A percentile compares a stretch with the other conserved stretches of the same genome.
Evolutionary conservation across 2,888 invertebrate species (phyloP).

Genomic region (Corbicula japonica): DNA sequence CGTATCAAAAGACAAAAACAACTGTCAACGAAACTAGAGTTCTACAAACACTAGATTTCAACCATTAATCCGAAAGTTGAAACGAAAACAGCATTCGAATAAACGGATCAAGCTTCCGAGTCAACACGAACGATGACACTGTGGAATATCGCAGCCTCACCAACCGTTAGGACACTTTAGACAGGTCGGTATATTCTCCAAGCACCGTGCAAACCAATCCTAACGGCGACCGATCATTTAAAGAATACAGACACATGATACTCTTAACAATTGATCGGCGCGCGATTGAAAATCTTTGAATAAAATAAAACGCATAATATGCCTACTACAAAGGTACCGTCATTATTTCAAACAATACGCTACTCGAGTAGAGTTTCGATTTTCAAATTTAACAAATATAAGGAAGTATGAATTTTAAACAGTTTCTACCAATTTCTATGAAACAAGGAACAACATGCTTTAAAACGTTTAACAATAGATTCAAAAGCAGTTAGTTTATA

Average conservation of each 20-base stretch:
- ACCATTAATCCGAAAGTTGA: too few species aligned
- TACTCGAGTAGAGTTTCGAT: too few species aligned
- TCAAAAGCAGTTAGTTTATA: too few species aligned
- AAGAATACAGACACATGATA: conserved; percentile 8
- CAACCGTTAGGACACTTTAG: not conserved
- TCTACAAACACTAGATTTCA: too few species aligned
- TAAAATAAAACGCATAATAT: conserved; percentile 5
- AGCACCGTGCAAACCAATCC: conserved; percentile 6
- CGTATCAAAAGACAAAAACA: not conserved
- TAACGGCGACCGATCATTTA: conserved; percentile 12
- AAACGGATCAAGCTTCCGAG: too few species aligned
- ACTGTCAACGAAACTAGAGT: too few species aligned
- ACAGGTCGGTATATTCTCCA: not conserved
- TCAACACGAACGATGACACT: conserved; percentile 1
- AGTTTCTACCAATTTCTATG: too few species aligned
- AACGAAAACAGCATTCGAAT: too few species aligned
- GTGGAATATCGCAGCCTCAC: conserved; percentile 7
- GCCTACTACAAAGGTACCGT: not conserved
- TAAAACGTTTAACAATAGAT: too few species aligned
- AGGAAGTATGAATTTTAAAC: too few species aligned
- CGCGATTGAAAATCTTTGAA: conserved; percentile 10
- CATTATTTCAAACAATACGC: conserved; percentile 1
- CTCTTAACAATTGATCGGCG: conserved; percentile 22
- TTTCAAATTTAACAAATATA: too few species aligned
- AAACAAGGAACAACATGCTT: too few species aligned